Base-by-base conservation (phyloP, 2,888 invertebrate genomes). In the Cistogaster globosa region DNA sequence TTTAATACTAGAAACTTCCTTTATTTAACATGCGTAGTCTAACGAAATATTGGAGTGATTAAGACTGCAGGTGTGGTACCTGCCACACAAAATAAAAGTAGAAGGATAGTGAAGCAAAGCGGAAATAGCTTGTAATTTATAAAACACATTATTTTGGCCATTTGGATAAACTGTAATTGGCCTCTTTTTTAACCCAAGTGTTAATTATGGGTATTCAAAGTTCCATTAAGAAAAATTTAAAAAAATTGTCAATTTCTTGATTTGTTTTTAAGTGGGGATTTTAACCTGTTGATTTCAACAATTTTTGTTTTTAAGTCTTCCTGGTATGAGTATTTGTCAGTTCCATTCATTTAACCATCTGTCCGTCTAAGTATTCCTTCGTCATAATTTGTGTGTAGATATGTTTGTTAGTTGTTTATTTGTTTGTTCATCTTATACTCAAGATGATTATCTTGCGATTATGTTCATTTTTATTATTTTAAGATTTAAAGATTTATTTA, bases 381-480 rank as follows among this genome's bases (percentile, higher is more conserved):
- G 9, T 65, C 69, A 11, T 38, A 26, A 14, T 57, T 63, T 48
- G 32, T 60, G 12, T 69, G 38, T 51, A 38, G 36, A 26, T 36
- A 14, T 38, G 55, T 69, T 55, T 67, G 42, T 57, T 16, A 57
- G 42, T 42, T 42, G 42, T 55, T 67, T 67, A 45, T 63, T 82
- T 81, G 57, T 68, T 78, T 81, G 65, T 78, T 78, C 74, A 74
- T 85, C 74, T 78, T 72, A 72, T 78, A 69, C 63, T 78, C 71
- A 75, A 71, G 85, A 85, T 85, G 82, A 79, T 85, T 82, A 85
- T 82, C 85, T 85, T 75, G 53, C 75, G 85, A 82, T 85, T 82
- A 78, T 82, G 75, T 85, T 85, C 82, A 82, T 79, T 79, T 85
- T 69, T 82, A 82, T 85, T 78, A 48, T 85, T 71, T 85, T 55